Evolutionary conservation across 2,888 invertebrate species (phyloP).

Genomic region (Drosophila meridiana): DNA sequence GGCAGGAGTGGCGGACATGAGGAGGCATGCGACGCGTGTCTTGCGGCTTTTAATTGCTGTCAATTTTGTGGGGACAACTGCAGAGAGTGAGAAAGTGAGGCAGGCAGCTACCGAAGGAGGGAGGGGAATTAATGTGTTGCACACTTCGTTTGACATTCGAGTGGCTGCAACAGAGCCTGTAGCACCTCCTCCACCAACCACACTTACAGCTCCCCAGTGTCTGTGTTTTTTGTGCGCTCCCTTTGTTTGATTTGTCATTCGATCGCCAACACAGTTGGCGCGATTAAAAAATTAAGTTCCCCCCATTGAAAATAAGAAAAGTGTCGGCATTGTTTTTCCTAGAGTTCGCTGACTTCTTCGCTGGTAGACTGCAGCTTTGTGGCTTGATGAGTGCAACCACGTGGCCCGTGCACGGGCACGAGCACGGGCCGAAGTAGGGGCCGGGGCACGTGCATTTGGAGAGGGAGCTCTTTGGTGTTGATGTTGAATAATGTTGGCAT

Average conservation of each 20-base stretch:
- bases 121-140: constrained; percentile 79
- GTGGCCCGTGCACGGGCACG: constrained; percentile 35
- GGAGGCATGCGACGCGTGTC: constrained; percentile 53
- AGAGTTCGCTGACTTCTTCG: constrained; percentile 66
- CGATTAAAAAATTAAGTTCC: constrained; percentile 76
- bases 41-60: constrained; percentile 78
- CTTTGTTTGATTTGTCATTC: constrained; percentile 82
- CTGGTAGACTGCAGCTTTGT: constrained; percentile 23
- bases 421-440: background rate
- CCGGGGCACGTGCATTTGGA: background rate
- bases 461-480: constrained; percentile 22
- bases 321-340: constrained; percentile 47
- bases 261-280: constrained; percentile 76
- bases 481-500: constrained; percentile 48
- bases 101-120: background rate
- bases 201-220: constrained; percentile 12
- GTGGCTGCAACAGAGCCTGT: constrained; percentile 26
- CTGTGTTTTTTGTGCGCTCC: constrained; percentile 45
- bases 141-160: constrained; percentile 81
- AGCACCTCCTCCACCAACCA: background rate
- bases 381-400: constrained; percentile 59
- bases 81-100: background rate
- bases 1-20: constrained; percentile 2
- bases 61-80: constrained; percentile 37
- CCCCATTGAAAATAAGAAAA: constrained; percentile 20